These are phyloP conservation scores for Fulmarus glacialis DNA, from an alignment of 2,113 vertebrate genomes.

Conservation along the genomic window DNA sequence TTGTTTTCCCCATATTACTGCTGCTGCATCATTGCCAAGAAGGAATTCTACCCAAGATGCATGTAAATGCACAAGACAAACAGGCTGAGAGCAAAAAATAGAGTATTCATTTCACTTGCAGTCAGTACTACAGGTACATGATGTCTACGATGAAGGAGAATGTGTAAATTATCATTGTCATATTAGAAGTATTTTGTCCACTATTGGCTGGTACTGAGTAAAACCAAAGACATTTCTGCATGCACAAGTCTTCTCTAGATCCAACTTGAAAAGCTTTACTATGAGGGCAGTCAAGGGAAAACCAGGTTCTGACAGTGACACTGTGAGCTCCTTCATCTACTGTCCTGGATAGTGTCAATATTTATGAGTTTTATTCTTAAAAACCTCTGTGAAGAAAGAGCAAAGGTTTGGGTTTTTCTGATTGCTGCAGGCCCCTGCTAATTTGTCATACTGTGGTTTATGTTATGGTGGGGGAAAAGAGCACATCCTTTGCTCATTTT, in stretches of 20 bases:
- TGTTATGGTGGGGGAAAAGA: background rate
- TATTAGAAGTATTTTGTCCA: background rate
- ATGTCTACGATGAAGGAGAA: background rate
- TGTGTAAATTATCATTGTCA: background rate
- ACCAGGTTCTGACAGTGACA: background rate
- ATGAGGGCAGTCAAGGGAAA: background rate
- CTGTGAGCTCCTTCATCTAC: background rate
- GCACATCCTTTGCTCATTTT: constrained; percentile 1
- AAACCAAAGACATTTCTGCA: background rate
- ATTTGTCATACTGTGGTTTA: constrained; percentile 19
- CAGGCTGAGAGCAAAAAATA: background rate
- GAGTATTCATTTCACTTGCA: background rate
- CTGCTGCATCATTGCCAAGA: background rate
- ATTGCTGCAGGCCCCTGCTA: background rate
- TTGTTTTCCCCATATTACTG: background rate
- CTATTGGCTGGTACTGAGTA: background rate
- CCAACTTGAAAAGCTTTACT: background rate
- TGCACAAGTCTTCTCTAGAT: background rate
- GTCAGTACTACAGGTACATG: background rate
- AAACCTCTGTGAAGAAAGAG: constrained; percentile 19
- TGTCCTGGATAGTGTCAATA: background rate
- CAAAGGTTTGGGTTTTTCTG: constrained; percentile 1
- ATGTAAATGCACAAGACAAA: background rate
- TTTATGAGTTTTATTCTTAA: constrained; percentile 9
- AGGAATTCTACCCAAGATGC: background rate